Evolutionary conservation across 2,113 vertebrate species (phyloP).

Genomic region (Bucco capensis): DNA sequence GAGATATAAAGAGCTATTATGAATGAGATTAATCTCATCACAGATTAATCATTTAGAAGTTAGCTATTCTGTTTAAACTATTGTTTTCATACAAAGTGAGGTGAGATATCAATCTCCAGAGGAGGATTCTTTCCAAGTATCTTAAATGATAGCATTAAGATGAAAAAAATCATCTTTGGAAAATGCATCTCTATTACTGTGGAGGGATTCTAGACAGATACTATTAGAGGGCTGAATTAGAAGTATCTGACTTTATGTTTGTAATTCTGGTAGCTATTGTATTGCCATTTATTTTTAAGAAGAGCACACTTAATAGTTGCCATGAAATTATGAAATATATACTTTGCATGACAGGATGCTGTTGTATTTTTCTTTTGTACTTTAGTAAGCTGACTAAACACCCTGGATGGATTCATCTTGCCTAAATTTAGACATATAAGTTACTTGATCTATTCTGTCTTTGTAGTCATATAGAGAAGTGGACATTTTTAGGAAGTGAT

Average conservation of each 20-base stretch:
- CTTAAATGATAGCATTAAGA: background rate
- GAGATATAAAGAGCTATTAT: background rate
- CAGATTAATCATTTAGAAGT: background rate
- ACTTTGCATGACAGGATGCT: background rate
- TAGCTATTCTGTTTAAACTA: background rate
- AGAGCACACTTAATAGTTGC: background rate
- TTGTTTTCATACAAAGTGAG: background rate
- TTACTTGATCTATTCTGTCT: background rate
- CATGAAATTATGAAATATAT: background rate
- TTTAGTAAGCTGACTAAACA: conserved; percentile 29
- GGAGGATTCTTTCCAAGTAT: background rate
- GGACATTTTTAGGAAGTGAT: background rate
- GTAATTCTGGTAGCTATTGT: background rate
- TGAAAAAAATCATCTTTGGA: background rate
- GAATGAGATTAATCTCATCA: background rate
- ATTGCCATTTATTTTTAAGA: background rate
- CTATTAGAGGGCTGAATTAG: background rate
- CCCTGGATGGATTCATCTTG: background rate
- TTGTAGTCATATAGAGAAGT: background rate
- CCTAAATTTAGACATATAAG: background rate
- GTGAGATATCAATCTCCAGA: background rate
- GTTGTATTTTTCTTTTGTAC: conserved; percentile 41
- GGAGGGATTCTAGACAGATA: background rate
- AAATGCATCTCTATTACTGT: background rate
- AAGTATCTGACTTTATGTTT: background rate